These are phyloP conservation scores for Periophthalmus modestus DNA, from an alignment of 2,113 vertebrate species.

Conservation along the genomic window DNA sequence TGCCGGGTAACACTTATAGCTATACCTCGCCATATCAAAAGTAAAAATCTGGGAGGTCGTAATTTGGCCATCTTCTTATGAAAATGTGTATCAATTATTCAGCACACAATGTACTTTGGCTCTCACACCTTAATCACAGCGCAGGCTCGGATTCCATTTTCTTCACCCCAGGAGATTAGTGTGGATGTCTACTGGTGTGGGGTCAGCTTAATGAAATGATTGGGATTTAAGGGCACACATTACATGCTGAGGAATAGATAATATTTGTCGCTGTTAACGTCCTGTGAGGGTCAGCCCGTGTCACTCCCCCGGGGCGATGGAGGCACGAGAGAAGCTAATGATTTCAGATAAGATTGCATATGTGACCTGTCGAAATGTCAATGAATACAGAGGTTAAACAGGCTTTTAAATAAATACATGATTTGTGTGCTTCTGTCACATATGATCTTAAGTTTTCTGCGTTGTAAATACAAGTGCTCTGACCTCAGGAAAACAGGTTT, in stretches of 20 bases:
- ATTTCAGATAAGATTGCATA: slow-evolving; percentile 34
- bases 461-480: too few relatives aligned
- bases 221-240: slow-evolving; percentile 41
- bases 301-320: slow-evolving; percentile 21
- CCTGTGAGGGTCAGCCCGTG: slow-evolving; percentile 28
- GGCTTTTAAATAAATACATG: not conserved
- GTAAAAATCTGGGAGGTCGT: slow-evolving; percentile 4
- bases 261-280: slow-evolving; percentile 34
- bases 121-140: slow-evolving; percentile 33
- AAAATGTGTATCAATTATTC: slow-evolving; percentile 38
- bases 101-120: slow-evolving; percentile 16
- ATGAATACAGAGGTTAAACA: not conserved
- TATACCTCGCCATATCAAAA: not conserved
- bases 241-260: slow-evolving; percentile 33
- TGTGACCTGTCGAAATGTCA: slow-evolving; percentile 32
- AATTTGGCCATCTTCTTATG: slow-evolving; percentile 3
- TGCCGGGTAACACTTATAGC: not conserved
- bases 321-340: slow-evolving; percentile 36
- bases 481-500: too few relatives aligned
- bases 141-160: slow-evolving; percentile 14
- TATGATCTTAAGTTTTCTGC: too few relatives aligned
- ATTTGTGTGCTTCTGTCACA: not conserved
- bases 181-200: slow-evolving; percentile 15
- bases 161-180: slow-evolving; percentile 18
- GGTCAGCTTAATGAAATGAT: slow-evolving; percentile 44